Percentiles rank a stretch among this genome's conserved stretches.
Evolutionary conservation across 1,140 invertebrate genomes (phyloP).

Genomic region (Aporrectodea caliginosa): DNA sequence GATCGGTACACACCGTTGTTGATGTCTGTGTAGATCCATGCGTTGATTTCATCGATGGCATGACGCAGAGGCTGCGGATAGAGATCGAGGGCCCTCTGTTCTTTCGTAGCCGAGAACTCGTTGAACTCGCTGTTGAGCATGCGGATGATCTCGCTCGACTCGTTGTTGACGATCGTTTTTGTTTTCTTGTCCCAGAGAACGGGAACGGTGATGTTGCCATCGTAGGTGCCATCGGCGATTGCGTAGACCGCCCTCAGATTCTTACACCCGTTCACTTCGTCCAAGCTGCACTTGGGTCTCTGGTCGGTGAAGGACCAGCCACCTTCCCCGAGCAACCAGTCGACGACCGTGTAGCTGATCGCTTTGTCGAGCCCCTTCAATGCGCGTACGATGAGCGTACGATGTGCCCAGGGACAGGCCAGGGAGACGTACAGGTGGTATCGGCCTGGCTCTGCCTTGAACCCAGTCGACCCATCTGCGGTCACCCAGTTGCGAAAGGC

Average conservation of each 20-base stretch:
- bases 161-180: slow-evolving; percentile 50
- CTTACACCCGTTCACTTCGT: slow-evolving; percentile 43
- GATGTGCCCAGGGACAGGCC: slow-evolving; percentile 51
- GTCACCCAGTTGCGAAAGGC: slow-evolving; percentile 5
- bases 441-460: slow-evolving; percentile 42
- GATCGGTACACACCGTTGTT: slow-evolving; percentile 50
- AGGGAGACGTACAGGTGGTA: slow-evolving; percentile 51
- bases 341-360: slow-evolving; percentile 45
- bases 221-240: slow-evolving; percentile 39
- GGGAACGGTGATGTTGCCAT: slow-evolving; percentile 43
- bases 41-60: slow-evolving; percentile 46
- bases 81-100: slow-evolving; percentile 44
- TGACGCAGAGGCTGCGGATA: slow-evolving; percentile 42
- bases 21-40: slow-evolving; percentile 49
- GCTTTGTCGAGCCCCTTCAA: slow-evolving; percentile 48
- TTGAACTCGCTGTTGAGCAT: slow-evolving; percentile 53
- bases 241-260: slow-evolving; percentile 43
- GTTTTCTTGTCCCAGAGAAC: slow-evolving; percentile 48
- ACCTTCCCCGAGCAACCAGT: slow-evolving; percentile 39
- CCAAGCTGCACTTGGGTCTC: slow-evolving; percentile 41
- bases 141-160: slow-evolving; percentile 50
- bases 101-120: slow-evolving; percentile 44
- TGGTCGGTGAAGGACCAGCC: slow-evolving; percentile 48
- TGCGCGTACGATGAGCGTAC: slow-evolving; percentile 42
- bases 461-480: slow-evolving; percentile 50